Conservation (phyloP, 2,888 invertebrate genomes). For the Andrena trimmerana region DNA sequence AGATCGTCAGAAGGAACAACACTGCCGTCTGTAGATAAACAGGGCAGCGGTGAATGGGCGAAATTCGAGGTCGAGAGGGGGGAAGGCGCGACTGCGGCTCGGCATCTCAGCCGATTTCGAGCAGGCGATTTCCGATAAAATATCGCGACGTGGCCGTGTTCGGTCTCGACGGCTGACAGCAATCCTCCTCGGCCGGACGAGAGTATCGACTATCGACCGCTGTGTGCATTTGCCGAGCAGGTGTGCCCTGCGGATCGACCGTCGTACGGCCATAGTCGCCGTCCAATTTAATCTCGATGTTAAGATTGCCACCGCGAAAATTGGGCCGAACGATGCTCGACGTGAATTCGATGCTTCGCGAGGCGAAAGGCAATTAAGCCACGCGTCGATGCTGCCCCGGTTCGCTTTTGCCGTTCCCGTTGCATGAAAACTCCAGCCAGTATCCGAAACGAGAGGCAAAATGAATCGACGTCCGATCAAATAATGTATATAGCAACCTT, state of each 20-base stretch:
- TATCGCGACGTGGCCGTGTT: conserved; percentile 13
- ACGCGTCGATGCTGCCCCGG: conserved; percentile 7
- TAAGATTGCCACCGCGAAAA: conserved; percentile 48
- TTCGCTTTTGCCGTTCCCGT: neutral
- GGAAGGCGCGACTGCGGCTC: neutral
- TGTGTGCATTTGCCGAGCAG: conserved; percentile 12
- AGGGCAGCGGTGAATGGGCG: neutral
- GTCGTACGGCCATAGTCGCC: neutral
- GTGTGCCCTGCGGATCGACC: conserved; percentile 4
- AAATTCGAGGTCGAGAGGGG: neutral
- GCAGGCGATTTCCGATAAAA: conserved; percentile 38
- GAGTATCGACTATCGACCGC: conserved; percentile 36
- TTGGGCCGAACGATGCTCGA: conserved; percentile 31
- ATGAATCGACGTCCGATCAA: too few species aligned
- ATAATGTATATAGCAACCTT: neutral
- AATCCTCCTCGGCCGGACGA: conserved; percentile 18
- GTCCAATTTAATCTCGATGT: conserved; percentile 45
- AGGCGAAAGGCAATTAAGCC: conserved; percentile 37
- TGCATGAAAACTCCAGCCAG: neutral
- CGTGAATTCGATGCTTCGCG: conserved; percentile 6
- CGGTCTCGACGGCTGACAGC: conserved; percentile 19
- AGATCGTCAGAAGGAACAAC: too few species aligned
- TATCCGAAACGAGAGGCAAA: neutral
- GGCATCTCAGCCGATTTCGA: neutral
- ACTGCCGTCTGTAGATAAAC: too few species aligned